Conservation (phyloP, 2,888 invertebrate genomes). For the Macrosiphum euphorbiae region DNA sequence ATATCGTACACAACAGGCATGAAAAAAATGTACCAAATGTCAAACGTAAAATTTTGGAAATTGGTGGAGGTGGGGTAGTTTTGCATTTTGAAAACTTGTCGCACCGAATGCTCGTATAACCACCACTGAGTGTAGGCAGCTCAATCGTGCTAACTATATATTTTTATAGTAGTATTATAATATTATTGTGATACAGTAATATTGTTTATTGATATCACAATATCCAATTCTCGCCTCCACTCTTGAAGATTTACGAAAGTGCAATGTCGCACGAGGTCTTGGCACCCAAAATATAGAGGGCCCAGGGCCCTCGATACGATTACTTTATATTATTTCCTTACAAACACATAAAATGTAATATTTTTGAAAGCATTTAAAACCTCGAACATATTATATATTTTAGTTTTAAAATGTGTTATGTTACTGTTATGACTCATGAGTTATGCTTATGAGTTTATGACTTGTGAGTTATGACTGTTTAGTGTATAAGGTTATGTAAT, state of each 20-base stretch:
- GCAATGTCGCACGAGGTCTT: not conserved
- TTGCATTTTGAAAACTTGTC: not conserved
- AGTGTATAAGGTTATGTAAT: too few species aligned
- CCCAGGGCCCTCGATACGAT: not conserved
- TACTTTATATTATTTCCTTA: not conserved
- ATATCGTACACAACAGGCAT: not conserved
- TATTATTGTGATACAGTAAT: not conserved
- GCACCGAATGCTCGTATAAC: not conserved
- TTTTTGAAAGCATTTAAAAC: not conserved
- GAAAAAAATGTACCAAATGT: not conserved
- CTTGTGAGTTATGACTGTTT: too few species aligned
- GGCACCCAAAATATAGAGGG: too few species aligned
- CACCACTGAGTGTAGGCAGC: not conserved
- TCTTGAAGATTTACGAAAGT: not conserved
- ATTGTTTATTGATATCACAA: too few species aligned
- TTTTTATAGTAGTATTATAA: not conserved
- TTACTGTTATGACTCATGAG: too few species aligned
- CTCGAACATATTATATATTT: not conserved
- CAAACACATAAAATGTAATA: not conserved
- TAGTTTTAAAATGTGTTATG: too few species aligned
- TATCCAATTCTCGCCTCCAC: not conserved
- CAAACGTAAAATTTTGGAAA: not conserved
- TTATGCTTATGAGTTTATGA: too few species aligned
- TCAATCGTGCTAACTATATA: not conserved
- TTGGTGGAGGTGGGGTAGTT: not conserved